phyloP scores from a whole-genome alignment of 37 sponge, comb jelly and placozoan genomes.

The Halisarca cf. caerulea region DNA sequence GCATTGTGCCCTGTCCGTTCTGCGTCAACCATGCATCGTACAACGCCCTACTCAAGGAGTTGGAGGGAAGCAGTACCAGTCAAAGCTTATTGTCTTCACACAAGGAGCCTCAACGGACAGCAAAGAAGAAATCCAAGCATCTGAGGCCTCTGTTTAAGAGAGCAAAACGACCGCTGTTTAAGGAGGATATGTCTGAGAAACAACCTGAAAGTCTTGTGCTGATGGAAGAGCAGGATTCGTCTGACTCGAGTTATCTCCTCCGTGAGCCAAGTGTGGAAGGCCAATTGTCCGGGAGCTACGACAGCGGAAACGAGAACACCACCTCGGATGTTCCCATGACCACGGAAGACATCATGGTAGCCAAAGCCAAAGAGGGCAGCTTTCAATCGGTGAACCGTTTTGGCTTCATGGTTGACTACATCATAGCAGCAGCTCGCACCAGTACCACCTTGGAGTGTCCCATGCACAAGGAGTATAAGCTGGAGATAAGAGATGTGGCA shows the following conservation, averaged over 20 bases:
- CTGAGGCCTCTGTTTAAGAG: neutral
- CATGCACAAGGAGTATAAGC: slow-evolving; percentile 50
- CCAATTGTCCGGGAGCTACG: neutral
- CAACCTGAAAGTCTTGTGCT: neutral
- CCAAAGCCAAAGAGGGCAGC: neutral
- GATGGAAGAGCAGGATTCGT: neutral
- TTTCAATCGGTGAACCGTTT: slow-evolving; percentile 47
- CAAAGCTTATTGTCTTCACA: neutral
- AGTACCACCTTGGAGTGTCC: slow-evolving; percentile 50
- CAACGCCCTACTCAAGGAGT: neutral
- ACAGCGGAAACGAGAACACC: no score
- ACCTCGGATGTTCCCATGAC: neutral
- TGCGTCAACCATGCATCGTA: slow-evolving; percentile 49
- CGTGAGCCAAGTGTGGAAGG: no score
- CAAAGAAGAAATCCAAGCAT: neutral
- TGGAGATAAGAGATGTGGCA: slow-evolving; percentile 60
- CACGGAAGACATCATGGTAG: neutral
- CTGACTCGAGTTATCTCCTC: no score
- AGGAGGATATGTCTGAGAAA: no score
- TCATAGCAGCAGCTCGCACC: slow-evolving; percentile 44
- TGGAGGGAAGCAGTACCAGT: neutral
- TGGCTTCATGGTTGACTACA: slow-evolving; percentile 82
- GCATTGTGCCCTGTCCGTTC: slow-evolving; percentile 86
- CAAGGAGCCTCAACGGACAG: neutral
- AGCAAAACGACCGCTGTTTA: neutral